Evolutionary conservation across 2,113 vertebrate genomes (phyloP).

Genomic region (Catharus minimus): DNA sequence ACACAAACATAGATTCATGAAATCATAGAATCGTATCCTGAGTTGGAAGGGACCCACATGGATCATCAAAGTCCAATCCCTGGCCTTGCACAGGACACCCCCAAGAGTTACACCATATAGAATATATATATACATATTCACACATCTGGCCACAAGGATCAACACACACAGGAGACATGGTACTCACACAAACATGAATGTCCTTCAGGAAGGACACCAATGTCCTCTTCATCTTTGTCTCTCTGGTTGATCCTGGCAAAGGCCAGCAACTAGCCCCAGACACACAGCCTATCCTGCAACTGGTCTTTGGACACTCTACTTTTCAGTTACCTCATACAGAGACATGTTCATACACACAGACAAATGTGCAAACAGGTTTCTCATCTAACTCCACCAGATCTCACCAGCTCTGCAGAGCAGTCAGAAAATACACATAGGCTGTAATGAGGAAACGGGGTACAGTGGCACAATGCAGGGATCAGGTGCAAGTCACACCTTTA

Average conservation of each 20-base stretch:
- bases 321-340: neutral
- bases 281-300: neutral
- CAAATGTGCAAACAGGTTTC: neutral
- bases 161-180: neutral
- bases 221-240: neutral
- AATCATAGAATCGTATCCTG: neutral
- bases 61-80: neutral
- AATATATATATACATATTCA: too few species aligned
- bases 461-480: neutral
- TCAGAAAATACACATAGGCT: neutral
- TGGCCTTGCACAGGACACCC: neutral
- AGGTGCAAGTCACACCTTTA: rapidly evolving
- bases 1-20: neutral
- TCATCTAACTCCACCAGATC: rapidly evolving
- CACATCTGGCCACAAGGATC: neutral
- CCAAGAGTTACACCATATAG: neutral
- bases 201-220: neutral
- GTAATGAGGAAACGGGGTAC: neutral
- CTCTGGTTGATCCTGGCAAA: neutral
- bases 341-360: too few species aligned
- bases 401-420: neutral
- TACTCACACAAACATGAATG: rapidly evolving
- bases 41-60: neutral
- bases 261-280: neutral
- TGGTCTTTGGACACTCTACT: neutral